Evolutionary conservation across 2,888 invertebrate genomes (phyloP).

Genomic region (Epirrhoe tristata): DNA sequence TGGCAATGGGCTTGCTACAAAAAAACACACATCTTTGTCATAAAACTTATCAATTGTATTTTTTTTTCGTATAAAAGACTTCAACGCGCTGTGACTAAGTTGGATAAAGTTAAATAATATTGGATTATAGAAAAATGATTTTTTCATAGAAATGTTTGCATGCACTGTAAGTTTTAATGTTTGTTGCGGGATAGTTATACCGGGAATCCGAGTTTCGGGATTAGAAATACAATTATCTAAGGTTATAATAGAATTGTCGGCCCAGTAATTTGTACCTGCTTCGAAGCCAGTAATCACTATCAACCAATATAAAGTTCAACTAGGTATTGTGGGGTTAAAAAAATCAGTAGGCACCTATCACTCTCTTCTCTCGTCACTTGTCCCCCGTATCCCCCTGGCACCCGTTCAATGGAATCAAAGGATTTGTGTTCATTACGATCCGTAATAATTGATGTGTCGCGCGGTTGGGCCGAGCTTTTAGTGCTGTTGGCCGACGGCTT

Average conservation of each 20-base stretch:
- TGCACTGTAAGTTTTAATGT: too few relatives aligned
- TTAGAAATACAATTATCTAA: too few relatives aligned
- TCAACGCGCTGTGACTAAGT: conserved; percentile 10
- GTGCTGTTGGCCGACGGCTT: conserved; percentile 33
- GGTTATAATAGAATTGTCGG: too few relatives aligned
- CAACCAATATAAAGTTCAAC: background rate
- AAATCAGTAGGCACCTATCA: conserved; percentile 12
- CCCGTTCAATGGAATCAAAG: conserved; percentile 84
- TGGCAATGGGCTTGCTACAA: background rate
- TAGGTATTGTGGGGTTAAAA: background rate
- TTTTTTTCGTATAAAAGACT: conserved; percentile 11
- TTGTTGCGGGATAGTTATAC: too few relatives aligned
- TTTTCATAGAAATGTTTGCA: too few relatives aligned
- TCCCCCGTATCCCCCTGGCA: conserved; percentile 60
- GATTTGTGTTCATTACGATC: conserved; percentile 82
- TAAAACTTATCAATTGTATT: background rate
- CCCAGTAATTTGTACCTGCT: too few relatives aligned
- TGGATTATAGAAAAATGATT: too few relatives aligned
- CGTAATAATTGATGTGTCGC: conserved; percentile 77
- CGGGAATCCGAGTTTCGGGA: too few relatives aligned
- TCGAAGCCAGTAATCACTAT: background rate
- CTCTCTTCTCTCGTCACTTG: conserved; percentile 42
- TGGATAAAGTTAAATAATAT: too few relatives aligned
- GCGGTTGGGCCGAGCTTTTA: conserved; percentile 48
- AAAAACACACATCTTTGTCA: background rate